These are phyloP conservation scores for Enhydra lutris DNA, from an alignment of 2,113 vertebrate genomes.

Conservation along the genomic window DNA sequence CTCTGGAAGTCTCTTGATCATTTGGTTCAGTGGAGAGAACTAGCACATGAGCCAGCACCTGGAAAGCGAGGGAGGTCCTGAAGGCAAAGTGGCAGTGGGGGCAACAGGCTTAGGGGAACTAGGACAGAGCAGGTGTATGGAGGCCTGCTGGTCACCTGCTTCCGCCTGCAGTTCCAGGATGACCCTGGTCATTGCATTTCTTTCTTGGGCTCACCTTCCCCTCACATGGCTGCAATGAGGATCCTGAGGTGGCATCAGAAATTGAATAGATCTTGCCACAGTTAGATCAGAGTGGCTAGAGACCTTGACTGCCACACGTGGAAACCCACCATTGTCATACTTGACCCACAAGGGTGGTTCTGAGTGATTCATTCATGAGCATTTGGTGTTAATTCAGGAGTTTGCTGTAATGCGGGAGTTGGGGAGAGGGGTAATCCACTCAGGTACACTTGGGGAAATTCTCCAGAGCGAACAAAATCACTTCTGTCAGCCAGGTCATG, in stretches of 20 bases:
- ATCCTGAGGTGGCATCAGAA: background rate
- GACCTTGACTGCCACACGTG: accelerated
- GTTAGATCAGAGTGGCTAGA: too few relatives aligned
- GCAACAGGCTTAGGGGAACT: accelerated
- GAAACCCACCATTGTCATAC: background rate
- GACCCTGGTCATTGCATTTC: too few relatives aligned
- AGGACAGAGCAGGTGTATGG: accelerated
- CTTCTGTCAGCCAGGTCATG: background rate
- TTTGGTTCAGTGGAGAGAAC: background rate
- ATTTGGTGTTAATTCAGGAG: background rate
- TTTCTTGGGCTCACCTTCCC: background rate
- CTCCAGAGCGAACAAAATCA: background rate
- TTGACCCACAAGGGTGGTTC: background rate
- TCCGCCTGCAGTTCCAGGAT: too few relatives aligned
- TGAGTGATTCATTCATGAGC: background rate
- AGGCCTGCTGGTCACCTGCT: background rate
- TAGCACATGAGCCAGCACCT: background rate
- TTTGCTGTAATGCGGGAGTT: background rate
- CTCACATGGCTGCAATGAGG: accelerated
- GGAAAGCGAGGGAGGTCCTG: background rate
- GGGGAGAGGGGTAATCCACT: background rate
- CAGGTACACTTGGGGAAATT: background rate
- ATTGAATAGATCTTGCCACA: background rate
- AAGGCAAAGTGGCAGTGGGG: background rate
- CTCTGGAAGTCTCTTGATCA: background rate